Conservation (phyloP, 1,140 invertebrate species). For the Aphelenchoides besseyi region DNA sequence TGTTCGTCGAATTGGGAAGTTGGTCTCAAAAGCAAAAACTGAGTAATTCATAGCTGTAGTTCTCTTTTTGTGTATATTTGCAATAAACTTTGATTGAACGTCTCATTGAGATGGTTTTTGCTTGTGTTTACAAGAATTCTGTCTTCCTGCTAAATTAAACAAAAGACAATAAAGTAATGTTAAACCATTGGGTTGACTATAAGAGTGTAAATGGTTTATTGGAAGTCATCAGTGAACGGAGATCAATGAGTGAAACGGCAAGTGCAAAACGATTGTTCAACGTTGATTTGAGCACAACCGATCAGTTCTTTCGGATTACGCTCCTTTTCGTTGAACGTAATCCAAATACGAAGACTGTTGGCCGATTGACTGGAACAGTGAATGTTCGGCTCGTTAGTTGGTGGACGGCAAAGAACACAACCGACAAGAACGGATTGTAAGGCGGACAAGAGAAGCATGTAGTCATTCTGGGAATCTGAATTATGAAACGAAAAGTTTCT, state of each 20-base stretch:
- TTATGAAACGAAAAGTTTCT: neutral
- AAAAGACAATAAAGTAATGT: too few relatives aligned
- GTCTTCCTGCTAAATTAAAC: too few relatives aligned
- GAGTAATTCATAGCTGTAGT: too few relatives aligned
- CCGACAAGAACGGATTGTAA: neutral
- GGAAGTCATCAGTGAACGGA: too few relatives aligned
- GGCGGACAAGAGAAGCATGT: neutral
- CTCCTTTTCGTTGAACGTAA: neutral
- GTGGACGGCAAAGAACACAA: neutral
- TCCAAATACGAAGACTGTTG: neutral
- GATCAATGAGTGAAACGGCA: too few relatives aligned
- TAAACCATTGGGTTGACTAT: too few relatives aligned
- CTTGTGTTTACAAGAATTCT: too few relatives aligned
- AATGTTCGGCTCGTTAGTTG: neutral
- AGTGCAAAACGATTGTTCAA: neutral
- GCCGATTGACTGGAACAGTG: neutral
- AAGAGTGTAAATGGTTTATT: too few relatives aligned
- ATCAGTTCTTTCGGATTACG: neutral
- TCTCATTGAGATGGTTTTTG: too few relatives aligned
- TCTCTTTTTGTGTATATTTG: too few relatives aligned
- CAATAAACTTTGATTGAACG: too few relatives aligned
- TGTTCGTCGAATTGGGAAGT: neutral
- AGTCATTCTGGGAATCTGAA: neutral
- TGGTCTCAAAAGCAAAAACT: neutral
- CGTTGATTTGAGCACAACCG: neutral